Conservation (phyloP, 2,113 vertebrate species). For the Nothocercus nigrocapillus region DNA sequence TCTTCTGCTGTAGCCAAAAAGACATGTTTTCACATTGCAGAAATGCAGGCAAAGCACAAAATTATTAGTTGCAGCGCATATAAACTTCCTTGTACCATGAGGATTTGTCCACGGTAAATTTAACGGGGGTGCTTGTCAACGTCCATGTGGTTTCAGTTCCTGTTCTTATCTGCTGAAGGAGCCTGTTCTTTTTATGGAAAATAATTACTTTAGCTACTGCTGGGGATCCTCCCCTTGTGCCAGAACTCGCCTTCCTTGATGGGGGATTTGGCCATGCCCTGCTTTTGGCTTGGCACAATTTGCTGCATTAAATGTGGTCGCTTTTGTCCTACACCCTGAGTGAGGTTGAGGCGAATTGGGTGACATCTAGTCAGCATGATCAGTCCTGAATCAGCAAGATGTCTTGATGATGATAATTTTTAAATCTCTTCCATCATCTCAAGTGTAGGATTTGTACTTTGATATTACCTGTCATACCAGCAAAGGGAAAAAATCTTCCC, state of each 20-base stretch:
- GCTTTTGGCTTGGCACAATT: not conserved
- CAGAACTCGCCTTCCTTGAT: not conserved
- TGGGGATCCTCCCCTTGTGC: not conserved
- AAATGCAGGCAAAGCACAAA: not conserved
- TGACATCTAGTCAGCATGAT: not conserved
- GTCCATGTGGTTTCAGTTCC: not conserved
- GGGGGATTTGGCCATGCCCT: not conserved
- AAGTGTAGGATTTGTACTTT: not conserved
- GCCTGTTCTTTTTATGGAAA: not conserved
- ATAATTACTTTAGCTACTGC: not conserved
- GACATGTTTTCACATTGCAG: not conserved
- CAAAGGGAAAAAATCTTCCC: not conserved
- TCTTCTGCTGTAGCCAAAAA: not conserved
- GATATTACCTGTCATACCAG: not conserved
- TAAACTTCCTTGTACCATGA: not conserved
- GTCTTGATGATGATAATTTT: no score
- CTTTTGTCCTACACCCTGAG: not conserved
- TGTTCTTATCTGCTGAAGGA: conserved; percentile 13
- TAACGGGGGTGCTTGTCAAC: not conserved
- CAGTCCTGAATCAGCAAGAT: not conserved
- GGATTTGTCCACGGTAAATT: not conserved
- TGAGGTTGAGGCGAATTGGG: not conserved
- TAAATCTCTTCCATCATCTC: no score
- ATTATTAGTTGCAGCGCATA: not conserved
- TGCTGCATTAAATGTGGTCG: not conserved